Percentiles rank a stretch among this genome's conserved stretches.
These are phyloP conservation scores for Larimichthys crocea DNA, from an alignment of 2,113 vertebrate genomes.

Conservation along the genomic window DNA sequence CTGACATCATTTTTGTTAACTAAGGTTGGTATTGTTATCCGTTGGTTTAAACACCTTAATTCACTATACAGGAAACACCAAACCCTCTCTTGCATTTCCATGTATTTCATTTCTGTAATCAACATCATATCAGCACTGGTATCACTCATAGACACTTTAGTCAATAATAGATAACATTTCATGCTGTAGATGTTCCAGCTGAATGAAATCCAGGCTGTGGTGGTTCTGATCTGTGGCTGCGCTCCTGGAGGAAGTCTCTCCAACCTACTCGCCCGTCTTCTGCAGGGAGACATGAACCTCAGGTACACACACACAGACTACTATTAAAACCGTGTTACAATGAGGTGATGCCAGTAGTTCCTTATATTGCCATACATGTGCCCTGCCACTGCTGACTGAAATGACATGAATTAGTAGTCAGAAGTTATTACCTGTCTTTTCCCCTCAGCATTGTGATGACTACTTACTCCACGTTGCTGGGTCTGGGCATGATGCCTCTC, in stretches of 20 bases:
- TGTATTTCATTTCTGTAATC: not conserved
- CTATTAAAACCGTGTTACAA: not conserved
- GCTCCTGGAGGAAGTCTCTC: constrained; percentile 87
- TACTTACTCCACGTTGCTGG: constrained; percentile 83
- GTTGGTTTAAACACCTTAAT: not conserved
- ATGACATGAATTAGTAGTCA: not conserved
- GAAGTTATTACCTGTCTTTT: not conserved
- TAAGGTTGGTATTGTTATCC: constrained; percentile 68
- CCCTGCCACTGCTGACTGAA: too few species aligned
- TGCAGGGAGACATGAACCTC: constrained; percentile 90
- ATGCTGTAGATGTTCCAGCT: constrained; percentile 77
- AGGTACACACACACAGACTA: constrained; percentile 79
- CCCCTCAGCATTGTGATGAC: constrained; percentile 88
- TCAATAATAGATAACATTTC: not conserved
- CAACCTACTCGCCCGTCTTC: constrained; percentile 85
- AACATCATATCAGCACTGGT: not conserved
- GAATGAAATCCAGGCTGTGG: constrained; percentile 73
- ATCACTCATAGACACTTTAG: not conserved
- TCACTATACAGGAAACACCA: not conserved
- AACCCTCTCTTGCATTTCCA: too few species aligned
- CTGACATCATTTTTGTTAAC: constrained; percentile 84
- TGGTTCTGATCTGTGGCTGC: constrained; percentile 88
- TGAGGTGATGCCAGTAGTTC: too few species aligned
- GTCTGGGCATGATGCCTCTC: constrained; percentile 89
- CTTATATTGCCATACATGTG: too few species aligned